Conservation (phyloP, 2,797 vertebrate genomes). For the Lerista edwardsae region DNA sequence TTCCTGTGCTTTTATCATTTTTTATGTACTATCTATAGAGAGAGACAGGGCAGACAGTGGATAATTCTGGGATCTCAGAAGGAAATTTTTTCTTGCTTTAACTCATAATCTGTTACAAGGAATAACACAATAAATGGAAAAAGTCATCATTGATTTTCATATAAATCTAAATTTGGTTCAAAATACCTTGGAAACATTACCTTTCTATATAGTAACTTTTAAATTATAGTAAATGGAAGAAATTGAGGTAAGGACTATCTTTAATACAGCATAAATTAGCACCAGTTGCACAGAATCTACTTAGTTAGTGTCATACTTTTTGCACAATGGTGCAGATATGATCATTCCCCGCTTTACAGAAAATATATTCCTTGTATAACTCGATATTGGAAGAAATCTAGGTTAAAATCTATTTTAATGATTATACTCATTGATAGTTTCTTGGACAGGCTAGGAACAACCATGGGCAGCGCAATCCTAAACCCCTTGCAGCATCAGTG, state of each 20-base stretch:
- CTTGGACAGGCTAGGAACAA: too few relatives aligned
- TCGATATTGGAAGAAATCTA: constrained; percentile 3
- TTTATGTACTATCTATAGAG: constrained; percentile 9
- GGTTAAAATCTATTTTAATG: neutral
- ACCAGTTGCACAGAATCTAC: neutral
- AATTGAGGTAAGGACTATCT: neutral
- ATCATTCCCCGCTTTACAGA: constrained; percentile 3
- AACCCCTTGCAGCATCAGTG: too few relatives aligned
- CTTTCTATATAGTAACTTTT: neutral
- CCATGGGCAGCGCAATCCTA: too few relatives aligned
- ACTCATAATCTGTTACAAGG: constrained; percentile 18
- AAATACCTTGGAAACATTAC: constrained; percentile 13
- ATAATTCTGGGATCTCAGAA: constrained; percentile 22
- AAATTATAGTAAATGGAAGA: constrained; percentile 1
- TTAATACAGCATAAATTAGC: neutral
- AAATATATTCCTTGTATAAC: neutral
- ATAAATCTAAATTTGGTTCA: constrained; percentile 37
- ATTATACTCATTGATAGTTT: neutral
- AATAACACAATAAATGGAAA: constrained; percentile 14
- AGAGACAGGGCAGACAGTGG: neutral
- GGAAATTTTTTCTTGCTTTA: constrained; percentile 15
- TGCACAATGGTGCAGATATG: neutral
- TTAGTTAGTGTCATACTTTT: neutral
- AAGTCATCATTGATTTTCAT: constrained; percentile 31
- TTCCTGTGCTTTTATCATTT: constrained; percentile 33